Evolutionary conservation across 2,113 vertebrate genomes (phyloP), one percentile per base, ranked within the genome.

Genomic region (Patagioenas fasciata): DNA sequence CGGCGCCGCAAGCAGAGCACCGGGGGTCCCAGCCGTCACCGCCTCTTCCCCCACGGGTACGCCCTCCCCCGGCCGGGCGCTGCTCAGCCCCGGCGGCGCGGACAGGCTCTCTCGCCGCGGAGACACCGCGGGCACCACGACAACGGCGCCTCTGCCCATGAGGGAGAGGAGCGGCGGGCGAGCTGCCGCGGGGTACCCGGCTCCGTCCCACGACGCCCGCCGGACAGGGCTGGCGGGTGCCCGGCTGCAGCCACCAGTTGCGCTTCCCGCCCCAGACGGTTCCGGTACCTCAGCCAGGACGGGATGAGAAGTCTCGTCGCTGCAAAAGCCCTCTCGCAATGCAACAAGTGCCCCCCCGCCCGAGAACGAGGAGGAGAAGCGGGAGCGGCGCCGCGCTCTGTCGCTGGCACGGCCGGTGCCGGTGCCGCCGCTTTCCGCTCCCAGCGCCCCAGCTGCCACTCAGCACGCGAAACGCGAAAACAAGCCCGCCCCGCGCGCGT

Each of bases 171-270:
- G 23, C 12, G 17, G 42, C 38, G 26, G 31, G 53, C 25, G 15
- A 17, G 34, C 51, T 50, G 47, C 80, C 21, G 40, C 48, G 29
- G 25, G 29, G 56, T 11, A 11, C 73, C 51, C 61, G 9, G 4
- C 20, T 11, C 21, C 32, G 13, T 53, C 58, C 60, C 73, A 2
- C 36, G 28, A 4, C 60, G 15, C 20, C 7, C 36, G 9, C 31
- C 54, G 7, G 53, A 53, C 56, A 13, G 50, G 13, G 71, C 81
- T 69, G 24, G 25, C 9, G 19, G 29, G n/a, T 4, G 54, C 56
- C 13, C 51, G 40, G 28, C 86, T 54, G 15, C 87, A 47, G 36
- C 84, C 87, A 97, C 96, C 94, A 78, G 96, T 96, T 96, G 96
- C 95, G 70, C 85, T 86, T 81, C 85, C 81, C 88, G 72, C 70